Evolutionary conservation across 2,113 vertebrate species (phyloP).

Genomic region (Lepus europaeus): DNA sequence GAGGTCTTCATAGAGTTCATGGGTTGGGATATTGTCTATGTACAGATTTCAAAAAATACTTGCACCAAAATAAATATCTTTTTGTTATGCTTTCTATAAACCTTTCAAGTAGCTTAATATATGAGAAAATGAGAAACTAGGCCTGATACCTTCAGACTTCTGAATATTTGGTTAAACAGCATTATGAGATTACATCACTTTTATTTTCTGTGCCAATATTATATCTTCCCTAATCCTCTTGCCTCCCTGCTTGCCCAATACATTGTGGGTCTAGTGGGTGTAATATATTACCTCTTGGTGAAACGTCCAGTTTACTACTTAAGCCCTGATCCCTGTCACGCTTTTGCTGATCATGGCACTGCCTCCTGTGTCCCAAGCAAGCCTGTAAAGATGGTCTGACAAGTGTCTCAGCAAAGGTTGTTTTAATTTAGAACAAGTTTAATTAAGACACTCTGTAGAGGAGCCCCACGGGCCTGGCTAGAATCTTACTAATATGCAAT

Average conservation of each 20-base stretch:
- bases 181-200: neutral
- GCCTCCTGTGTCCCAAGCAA: conserved; percentile 56
- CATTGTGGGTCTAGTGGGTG: neutral
- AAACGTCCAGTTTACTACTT: conserved; percentile 58
- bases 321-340: conserved; percentile 61
- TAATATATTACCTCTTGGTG: conserved; percentile 69
- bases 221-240: conserved; percentile 37
- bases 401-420: conserved; percentile 73
- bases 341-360: conserved; percentile 61
- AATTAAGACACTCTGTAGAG: conserved; percentile 79
- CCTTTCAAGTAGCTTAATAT: neutral
- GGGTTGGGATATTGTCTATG: too few relatives aligned
- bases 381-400: conserved; percentile 68
- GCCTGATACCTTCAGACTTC: neutral
- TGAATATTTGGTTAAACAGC: neutral
- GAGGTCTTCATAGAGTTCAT: too few relatives aligned
- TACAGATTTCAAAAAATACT: too few relatives aligned
- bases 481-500: conserved; percentile 70
- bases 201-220: conserved; percentile 42
- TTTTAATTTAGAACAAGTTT: conserved; percentile 80
- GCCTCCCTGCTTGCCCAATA: neutral
- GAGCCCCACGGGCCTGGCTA: conserved; percentile 56
- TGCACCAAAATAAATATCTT: too few relatives aligned
- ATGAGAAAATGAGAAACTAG: conserved; percentile 18
- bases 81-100: too few relatives aligned